A percentile compares a stretch with the other conserved stretches of the same genome.
Conservation (phyloP, 2,888 invertebrate genomes). For the Meghimatium bilineatum region DNA sequence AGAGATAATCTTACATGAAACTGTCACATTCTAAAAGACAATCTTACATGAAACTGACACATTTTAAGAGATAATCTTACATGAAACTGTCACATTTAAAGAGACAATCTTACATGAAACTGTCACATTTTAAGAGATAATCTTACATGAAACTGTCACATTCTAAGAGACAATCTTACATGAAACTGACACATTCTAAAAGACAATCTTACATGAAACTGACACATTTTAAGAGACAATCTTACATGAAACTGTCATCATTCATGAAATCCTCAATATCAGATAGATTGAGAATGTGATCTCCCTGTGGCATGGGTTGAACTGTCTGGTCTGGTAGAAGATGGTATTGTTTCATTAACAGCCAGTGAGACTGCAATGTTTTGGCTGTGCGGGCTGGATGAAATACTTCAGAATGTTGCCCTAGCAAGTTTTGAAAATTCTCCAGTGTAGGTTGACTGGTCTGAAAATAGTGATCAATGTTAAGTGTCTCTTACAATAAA, state of each 20-base stretch:
- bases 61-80: too few relatives aligned
- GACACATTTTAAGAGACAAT: not conserved
- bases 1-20: too few relatives aligned
- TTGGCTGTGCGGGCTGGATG: slow-evolving; percentile 92
- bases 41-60: too few relatives aligned
- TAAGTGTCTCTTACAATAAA: not conserved
- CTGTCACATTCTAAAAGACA: too few relatives aligned
- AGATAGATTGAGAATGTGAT: slow-evolving; percentile 83
- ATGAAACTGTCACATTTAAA: too few relatives aligned
- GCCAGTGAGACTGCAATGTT: slow-evolving; percentile 92
- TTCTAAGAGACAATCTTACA: not conserved
- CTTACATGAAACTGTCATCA: slow-evolving; percentile 85
- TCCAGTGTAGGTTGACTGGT: slow-evolving; percentile 80
- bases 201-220: not conserved
- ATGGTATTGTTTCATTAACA: slow-evolving; percentile 92
- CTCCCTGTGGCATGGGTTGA: slow-evolving; percentile 77
- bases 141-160: not conserved
- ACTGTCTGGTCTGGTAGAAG: slow-evolving; percentile 90
- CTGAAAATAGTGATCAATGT: slow-evolving; percentile 17
- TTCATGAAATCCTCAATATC: slow-evolving; percentile 93
- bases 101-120: too few relatives aligned
- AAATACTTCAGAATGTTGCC: slow-evolving; percentile 89
- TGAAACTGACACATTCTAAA: not conserved
- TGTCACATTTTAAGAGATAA: too few relatives aligned
- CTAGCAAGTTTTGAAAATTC: slow-evolving; percentile 89